Evolutionary conservation across 2,797 vertebrate genomes (phyloP).

Genomic region (Muraenolepis orangiensis): DNA sequence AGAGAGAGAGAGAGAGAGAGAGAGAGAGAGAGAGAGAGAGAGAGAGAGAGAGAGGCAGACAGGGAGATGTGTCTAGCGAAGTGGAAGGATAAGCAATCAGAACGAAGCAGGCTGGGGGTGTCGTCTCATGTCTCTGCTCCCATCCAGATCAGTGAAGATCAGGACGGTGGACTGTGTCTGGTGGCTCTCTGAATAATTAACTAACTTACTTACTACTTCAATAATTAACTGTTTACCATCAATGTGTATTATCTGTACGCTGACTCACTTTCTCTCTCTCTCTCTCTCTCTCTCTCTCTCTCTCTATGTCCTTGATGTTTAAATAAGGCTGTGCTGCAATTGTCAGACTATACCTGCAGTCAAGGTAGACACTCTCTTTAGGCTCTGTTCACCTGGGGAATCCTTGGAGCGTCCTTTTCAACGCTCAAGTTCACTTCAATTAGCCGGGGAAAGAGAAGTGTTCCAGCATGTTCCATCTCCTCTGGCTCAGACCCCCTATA

Average conservation of each 20-base stretch:
- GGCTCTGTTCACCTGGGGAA: neutral
- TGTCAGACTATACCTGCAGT: neutral
- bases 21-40: too few species aligned
- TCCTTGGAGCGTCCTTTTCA: neutral
- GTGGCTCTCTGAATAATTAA: constrained; percentile 38
- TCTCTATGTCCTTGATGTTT: neutral
- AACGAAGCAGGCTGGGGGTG: constrained; percentile 1
- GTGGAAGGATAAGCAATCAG: too few species aligned
- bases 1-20: too few species aligned
- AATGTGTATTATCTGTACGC: constrained; percentile 36
- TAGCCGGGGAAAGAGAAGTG: neutral
- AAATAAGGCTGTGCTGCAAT: neutral
- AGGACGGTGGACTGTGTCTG: constrained; percentile 43
- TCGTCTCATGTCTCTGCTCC: constrained; percentile 26
- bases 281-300: neutral
- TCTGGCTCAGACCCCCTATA: neutral
- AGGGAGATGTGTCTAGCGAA: too few species aligned
- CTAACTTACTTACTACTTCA: too few species aligned
- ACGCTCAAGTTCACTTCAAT: neutral
- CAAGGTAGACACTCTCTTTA: neutral
- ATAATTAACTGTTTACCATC: constrained; percentile 61
- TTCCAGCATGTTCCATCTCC: neutral
- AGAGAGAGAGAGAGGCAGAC: too few species aligned
- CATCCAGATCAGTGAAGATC: constrained; percentile 39
- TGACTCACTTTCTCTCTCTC: too few species aligned